Conservation (phyloP, 35 echinoderm and acorn worm genomes). For the Ptychodera flava region DNA sequence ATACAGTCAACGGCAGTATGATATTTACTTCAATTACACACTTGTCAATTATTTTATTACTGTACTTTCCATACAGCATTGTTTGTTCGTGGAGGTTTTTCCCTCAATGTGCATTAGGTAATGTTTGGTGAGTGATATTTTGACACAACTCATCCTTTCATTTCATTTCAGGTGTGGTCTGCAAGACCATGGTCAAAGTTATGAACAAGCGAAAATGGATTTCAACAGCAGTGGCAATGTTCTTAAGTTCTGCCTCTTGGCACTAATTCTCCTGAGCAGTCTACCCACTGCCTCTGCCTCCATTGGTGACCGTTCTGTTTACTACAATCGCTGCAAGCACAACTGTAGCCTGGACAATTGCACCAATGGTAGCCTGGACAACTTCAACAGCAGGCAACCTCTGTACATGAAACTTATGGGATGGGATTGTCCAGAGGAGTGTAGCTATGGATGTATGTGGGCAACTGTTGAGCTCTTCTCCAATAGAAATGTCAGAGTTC, state of each 20-base stretch:
- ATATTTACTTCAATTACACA: too few relatives aligned
- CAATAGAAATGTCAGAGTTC: conserved; percentile 10
- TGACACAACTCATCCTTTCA: too few relatives aligned
- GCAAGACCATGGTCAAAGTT: too few relatives aligned
- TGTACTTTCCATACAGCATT: too few relatives aligned
- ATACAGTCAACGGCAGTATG: too few relatives aligned
- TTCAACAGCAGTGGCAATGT: not conserved
- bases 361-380: not conserved
- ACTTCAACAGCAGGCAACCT: conserved; percentile 43
- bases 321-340: not conserved
- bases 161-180: too few relatives aligned
- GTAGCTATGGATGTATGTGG: conserved; percentile 76
- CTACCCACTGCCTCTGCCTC: not conserved
- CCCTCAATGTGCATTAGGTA: too few relatives aligned
- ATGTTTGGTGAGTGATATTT: too few relatives aligned
- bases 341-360: not conserved
- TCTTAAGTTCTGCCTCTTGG: not conserved
- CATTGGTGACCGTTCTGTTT: not conserved
- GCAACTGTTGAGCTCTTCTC: conserved; percentile 27
- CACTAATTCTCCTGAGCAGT: not conserved
- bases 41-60: too few relatives aligned
- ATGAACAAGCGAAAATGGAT: too few relatives aligned
- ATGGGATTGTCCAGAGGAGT: conserved; percentile 69
- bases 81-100: too few relatives aligned
- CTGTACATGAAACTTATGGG: conserved; percentile 23